These are phyloP conservation scores for Tragelaphus buxtoni DNA, from an alignment of 2,113 vertebrate species.

Conservation along the genomic window DNA sequence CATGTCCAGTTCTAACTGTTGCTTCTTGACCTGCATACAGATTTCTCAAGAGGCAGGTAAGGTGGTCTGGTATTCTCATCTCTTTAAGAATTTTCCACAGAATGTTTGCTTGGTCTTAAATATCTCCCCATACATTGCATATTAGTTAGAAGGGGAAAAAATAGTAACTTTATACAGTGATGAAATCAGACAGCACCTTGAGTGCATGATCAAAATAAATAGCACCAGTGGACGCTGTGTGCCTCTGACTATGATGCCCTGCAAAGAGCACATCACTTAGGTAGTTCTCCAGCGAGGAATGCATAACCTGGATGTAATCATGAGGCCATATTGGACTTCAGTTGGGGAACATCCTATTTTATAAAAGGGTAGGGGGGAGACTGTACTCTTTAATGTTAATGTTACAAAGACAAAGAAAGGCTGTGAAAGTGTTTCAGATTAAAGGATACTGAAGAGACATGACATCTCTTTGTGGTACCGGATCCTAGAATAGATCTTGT, in stretches of 20 bases:
- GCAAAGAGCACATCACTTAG: not conserved
- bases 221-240: not conserved
- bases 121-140: not conserved
- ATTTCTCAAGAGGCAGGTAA: not conserved
- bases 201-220: slow-evolving; percentile 11
- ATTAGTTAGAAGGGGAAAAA: not conserved
- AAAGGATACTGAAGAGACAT: slow-evolving; percentile 7
- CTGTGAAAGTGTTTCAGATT: not conserved
- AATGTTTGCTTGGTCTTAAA: slow-evolving; percentile 13
- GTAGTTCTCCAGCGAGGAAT: not conserved
- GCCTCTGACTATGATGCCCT: not conserved
- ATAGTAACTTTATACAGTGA: not conserved
- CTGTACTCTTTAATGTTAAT: not conserved
- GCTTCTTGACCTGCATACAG: not conserved
- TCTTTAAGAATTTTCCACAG: not conserved
- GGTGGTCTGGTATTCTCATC: not conserved
- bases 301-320: slow-evolving; percentile 9
- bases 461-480: not conserved
- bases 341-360: not conserved
- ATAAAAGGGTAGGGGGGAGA: not conserved
- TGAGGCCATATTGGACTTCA: not conserved
- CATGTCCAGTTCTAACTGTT: not conserved
- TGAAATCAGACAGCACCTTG: not conserved
- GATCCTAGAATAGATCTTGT: not conserved
- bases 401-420: not conserved